Conservation (phyloP, 2,113 vertebrate species). For the Oryctolagus cuniculus region mOryCun1.1 NC_091436.1:51622501-51623000, state of each 20-base stretch:
- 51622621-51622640: not conserved
- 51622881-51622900: conserved; percentile 51
- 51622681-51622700: not conserved
- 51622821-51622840: conserved; percentile 55
- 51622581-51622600: not conserved
- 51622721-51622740: conserved; percentile 30
- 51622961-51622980: not conserved
- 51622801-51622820: conserved; percentile 71
- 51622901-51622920: not conserved
- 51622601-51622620: conserved; percentile 24
- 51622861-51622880: conserved; percentile 36
- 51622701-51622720: conserved; percentile 51
- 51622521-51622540: not conserved
- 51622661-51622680: conserved; percentile 53
- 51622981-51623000: not conserved
- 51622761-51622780: conserved; percentile 58
- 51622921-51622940: not conserved
- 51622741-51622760: conserved; percentile 29
- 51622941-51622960: not conserved
- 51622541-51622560: not conserved
- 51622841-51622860: conserved; percentile 61
- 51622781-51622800: conserved; percentile 63
- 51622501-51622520: not conserved
- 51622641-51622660: conserved; percentile 26
- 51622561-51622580: not conserved